phyloP scores from a whole-genome alignment of 2,113 vertebrate genomes.

The Ictidomys tridecemlineatus region DNA sequence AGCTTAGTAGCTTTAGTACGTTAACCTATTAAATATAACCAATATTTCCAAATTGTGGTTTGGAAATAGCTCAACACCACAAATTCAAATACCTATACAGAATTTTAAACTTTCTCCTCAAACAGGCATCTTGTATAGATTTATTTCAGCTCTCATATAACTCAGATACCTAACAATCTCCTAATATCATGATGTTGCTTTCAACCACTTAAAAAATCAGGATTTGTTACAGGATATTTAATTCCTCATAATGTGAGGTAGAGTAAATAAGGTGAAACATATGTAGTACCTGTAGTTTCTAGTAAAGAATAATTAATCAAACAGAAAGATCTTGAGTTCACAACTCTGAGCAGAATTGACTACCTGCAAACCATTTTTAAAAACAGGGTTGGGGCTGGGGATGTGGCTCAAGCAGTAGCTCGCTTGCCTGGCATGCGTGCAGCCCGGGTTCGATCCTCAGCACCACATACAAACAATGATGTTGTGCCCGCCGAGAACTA shows the following conservation, averaged over 20 bases:
- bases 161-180: neutral
- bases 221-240: neutral
- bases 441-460: too few relatives aligned
- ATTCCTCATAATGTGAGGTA: neutral
- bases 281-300: neutral
- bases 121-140: neutral
- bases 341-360: neutral
- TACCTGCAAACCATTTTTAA: slow-evolving; percentile 13
- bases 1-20: slow-evolving; percentile 28
- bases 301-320: slow-evolving; percentile 20
- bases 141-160: slow-evolving; percentile 16
- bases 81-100: slow-evolving; percentile 7
- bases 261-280: neutral
- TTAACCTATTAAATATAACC: neutral
- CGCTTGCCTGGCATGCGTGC: too few relatives aligned
- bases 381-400: neutral
- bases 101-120: slow-evolving; percentile 47
- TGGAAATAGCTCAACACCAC: slow-evolving; percentile 1
- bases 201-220: neutral
- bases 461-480: too few relatives aligned
- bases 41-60: slow-evolving; percentile 35
- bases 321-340: neutral
- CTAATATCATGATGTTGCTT: neutral
- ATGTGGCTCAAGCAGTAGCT: too few relatives aligned
- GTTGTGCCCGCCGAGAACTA: too few relatives aligned